These are phyloP conservation scores for Tympanoctomys barrerae DNA, from an alignment of 2,797 vertebrate genomes.

Conservation along the genomic window DNA sequence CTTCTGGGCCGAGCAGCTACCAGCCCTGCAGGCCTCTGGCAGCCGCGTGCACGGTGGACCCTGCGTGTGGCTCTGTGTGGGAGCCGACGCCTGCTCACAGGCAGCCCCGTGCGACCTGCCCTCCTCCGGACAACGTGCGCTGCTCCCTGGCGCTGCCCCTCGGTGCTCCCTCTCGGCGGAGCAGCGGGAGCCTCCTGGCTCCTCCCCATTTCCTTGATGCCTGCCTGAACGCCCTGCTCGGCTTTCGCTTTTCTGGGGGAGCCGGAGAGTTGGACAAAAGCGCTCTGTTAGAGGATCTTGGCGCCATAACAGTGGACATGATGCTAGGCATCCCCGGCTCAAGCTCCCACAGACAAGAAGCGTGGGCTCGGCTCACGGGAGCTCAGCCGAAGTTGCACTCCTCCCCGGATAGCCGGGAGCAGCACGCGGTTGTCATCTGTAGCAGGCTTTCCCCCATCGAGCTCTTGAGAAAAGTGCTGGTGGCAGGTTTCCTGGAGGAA, in stretches of 20 bases:
- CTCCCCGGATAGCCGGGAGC: slow-evolving; percentile 6
- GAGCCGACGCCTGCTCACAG: not conserved
- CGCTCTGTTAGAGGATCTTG: not conserved
- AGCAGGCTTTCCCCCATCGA: not conserved
- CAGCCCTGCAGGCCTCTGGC: not conserved
- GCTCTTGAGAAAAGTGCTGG: not conserved
- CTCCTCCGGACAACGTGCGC: not conserved
- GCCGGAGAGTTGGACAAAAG: not conserved
- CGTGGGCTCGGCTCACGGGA: not conserved
- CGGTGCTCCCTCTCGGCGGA: not conserved
- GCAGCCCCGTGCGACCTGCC: rapidly evolving
- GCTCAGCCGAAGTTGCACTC: slow-evolving; percentile 39
- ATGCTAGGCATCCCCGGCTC: not conserved
- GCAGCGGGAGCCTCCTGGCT: not conserved
- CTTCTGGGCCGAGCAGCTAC: not conserved
- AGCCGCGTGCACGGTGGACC: not conserved
- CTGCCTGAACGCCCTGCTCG: too few relatives aligned
- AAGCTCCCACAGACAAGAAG: slow-evolving; percentile 2
- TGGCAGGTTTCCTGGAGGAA: not conserved
- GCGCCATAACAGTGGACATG: slow-evolving; percentile 47
- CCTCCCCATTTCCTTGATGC: not conserved
- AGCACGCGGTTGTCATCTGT: not conserved
- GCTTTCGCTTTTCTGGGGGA: not conserved
- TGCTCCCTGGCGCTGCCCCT: not conserved
- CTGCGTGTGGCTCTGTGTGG: too few relatives aligned